These are phyloP conservation scores for Nerophis ophidion DNA, from an alignment of 2,113 vertebrate genomes.

Conservation along the genomic window DNA sequence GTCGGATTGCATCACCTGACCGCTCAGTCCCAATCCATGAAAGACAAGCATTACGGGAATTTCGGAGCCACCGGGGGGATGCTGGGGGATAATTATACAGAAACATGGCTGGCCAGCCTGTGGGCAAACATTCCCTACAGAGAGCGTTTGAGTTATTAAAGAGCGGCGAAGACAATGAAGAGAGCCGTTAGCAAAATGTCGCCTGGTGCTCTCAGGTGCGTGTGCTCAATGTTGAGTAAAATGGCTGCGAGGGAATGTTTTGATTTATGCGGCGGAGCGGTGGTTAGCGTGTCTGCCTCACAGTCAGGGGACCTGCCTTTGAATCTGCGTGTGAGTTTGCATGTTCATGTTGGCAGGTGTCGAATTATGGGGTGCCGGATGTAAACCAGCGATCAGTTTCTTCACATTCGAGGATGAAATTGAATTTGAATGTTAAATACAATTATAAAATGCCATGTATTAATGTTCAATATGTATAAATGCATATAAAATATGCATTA, in stretches of 20 bases:
- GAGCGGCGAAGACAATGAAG: constrained; percentile 18
- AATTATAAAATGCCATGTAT: too few species aligned
- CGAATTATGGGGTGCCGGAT: too few species aligned
- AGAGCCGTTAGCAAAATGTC: constrained; percentile 4
- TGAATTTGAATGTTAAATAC: too few species aligned
- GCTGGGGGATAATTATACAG: constrained; percentile 64
- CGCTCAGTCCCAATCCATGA: constrained; percentile 37
- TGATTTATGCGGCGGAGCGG: too few species aligned
- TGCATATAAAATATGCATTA: too few species aligned
- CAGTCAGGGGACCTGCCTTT: too few species aligned
- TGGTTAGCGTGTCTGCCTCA: too few species aligned
- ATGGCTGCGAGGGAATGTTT: neutral
- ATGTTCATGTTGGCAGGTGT: too few species aligned
- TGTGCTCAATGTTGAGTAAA: neutral
- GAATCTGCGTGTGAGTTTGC: too few species aligned
- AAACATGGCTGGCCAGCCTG: constrained; percentile 42
- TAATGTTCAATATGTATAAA: too few species aligned
- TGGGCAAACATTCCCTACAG: constrained; percentile 40
- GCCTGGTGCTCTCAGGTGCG: neutral
- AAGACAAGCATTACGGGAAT: constrained; percentile 26
- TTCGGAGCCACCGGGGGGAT: constrained; percentile 32
- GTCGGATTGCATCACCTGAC: constrained; percentile 38
- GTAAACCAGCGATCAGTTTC: too few species aligned
- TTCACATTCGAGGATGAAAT: too few species aligned
- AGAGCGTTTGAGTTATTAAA: constrained; percentile 33